phyloP scores from a whole-genome alignment of 1,140 invertebrate species.

The Drosophila sproati region DNA sequence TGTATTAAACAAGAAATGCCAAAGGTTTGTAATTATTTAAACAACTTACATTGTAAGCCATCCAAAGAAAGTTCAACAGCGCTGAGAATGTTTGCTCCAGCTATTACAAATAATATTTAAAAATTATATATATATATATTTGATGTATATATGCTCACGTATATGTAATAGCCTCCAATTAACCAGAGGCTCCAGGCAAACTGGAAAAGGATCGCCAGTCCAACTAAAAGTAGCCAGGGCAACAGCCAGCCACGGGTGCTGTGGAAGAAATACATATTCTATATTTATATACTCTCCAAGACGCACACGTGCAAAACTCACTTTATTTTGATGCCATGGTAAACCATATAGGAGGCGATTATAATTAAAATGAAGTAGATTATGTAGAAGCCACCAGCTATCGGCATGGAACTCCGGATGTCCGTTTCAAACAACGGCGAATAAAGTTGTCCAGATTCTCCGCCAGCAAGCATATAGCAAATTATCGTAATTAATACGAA shows the following conservation, averaged over 20 bases:
- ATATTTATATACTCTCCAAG: no score
- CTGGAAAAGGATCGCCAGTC: constrained; percentile 90
- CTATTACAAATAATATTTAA: constrained; percentile 85
- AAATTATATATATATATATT: not conserved
- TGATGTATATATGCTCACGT: constrained; percentile 88
- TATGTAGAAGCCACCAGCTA: constrained; percentile 90
- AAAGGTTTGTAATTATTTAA: not conserved
- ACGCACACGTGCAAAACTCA: constrained; percentile 48
- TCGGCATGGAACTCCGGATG: constrained; percentile 90
- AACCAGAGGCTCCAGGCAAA: constrained; percentile 93
- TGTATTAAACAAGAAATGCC: not conserved
- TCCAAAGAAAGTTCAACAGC: constrained; percentile 91
- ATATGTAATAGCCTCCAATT: constrained; percentile 94
- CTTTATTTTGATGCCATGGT: constrained; percentile 85
- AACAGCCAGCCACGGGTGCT: constrained; percentile 89
- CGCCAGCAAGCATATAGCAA: constrained; percentile 91
- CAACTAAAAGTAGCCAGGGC: constrained; percentile 91
- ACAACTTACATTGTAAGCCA: constrained; percentile 91
- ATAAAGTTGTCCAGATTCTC: constrained; percentile 94
- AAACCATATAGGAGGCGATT: constrained; percentile 87
- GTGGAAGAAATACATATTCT: not conserved
- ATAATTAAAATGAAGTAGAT: constrained; percentile 90
- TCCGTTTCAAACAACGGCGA: constrained; percentile 95
- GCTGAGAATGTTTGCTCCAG: constrained; percentile 91
- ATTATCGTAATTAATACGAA: constrained; percentile 91